Base-by-base conservation (phyloP, 2,113 vertebrate species). In the Cichladusa arquata region DNA sequence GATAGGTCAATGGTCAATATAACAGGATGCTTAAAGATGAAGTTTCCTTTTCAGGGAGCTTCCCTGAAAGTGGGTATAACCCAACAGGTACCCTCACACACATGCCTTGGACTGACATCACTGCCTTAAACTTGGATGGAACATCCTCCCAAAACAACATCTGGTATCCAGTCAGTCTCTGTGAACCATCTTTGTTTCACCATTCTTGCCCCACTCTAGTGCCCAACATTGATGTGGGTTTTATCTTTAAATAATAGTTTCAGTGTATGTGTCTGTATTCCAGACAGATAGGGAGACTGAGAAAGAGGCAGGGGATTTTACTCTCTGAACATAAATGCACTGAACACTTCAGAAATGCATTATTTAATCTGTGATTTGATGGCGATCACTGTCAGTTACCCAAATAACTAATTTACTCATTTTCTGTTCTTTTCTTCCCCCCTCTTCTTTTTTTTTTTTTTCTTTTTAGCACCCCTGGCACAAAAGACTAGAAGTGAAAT, bases 311-410 rank as follows among this genome's bases (percentile, higher is more conserved):
- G 42, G 12, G 86, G 24, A 77, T 84, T 92, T 90, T 69, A 69
- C 19, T 81, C 22, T 56, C 13, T 69, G 44, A 72, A 61, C 33
- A 19, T 86, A 79, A 82, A 88, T 72, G 70, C 29, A 74, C 60
- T 92, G 71, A 83, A 72, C 45, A 70, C 19, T 40, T 85, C 47
- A 53, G 15, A 45, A 80, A 77, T 48, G 12, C 29, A 86, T 69
- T 86, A 80, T 84, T 95, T 95, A 95, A 86, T 44, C 18, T 84
- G 53, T 86, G 72, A 83, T 74, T 81, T 92, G 64, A 72, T 72
- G 88, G 50, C 0, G 0, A 86, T 92, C 66, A 42, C 64, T 86
- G 45, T 40, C 54, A 80, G 50, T 90, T 89, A 76, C 26, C 36
- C 34, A 88, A 93, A 96, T 94, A 92, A 86, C 17, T 61, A 0